Conservation (phyloP, 2,113 vertebrate genomes). For the Scopus umbretta region DNA sequence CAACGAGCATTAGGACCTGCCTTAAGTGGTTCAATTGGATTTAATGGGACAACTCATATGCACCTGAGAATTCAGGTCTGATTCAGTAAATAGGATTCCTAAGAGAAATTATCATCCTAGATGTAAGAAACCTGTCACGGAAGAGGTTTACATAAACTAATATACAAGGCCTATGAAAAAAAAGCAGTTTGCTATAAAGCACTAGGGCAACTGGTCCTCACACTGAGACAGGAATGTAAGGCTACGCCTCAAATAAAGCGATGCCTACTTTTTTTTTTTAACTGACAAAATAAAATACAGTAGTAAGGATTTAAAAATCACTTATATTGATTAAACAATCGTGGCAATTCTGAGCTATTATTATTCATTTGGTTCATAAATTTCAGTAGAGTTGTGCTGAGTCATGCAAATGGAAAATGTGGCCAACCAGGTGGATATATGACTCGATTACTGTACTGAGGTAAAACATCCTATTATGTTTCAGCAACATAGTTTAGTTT, state of each 20-base stretch:
- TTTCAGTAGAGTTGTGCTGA: neutral
- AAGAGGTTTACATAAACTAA: neutral
- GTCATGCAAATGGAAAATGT: neutral
- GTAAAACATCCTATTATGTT: neutral
- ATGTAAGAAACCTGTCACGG: neutral
- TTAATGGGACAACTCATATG: neutral
- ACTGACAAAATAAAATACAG: neutral
- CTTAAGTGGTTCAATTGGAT: neutral
- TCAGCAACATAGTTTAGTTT: neutral
- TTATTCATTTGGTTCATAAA: conserved; percentile 8
- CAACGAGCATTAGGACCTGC: neutral
- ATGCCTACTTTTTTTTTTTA: neutral
- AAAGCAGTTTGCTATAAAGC: neutral
- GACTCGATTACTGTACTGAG: neutral
- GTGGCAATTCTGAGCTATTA: neutral
- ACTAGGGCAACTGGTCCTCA: neutral
- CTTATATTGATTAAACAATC: conserved; percentile 31
- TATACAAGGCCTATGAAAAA: neutral
- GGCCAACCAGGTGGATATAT: neutral
- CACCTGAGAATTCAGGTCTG: neutral
- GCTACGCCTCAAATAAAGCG: neutral
- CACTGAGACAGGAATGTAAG: neutral
- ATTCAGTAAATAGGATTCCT: neutral
- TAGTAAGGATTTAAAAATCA: conserved; percentile 12
- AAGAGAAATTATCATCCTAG: neutral